Evolutionary conservation across 2,113 vertebrate species (phyloP).

Genomic region (Copsychus sechellarum): DNA sequence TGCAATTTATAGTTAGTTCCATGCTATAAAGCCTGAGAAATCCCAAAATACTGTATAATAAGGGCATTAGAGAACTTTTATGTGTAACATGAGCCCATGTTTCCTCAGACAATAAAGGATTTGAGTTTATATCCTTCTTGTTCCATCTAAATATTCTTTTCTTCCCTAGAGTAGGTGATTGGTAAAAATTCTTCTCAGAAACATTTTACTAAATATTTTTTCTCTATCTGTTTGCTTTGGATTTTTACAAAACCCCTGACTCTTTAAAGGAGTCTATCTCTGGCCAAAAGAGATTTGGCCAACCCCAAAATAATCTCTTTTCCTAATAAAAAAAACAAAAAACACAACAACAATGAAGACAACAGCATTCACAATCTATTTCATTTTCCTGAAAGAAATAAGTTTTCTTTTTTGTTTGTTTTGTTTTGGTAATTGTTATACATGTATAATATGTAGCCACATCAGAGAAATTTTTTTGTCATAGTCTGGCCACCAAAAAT

Average conservation of each 20-base stretch:
- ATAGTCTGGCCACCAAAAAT: background rate
- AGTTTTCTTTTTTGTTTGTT: background rate
- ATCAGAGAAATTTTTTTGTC: background rate
- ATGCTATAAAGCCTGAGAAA: background rate
- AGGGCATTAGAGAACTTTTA: background rate
- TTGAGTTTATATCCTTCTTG: background rate
- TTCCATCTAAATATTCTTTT: background rate
- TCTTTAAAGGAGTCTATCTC: background rate
- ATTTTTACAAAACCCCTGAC: background rate
- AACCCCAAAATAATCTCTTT: background rate
- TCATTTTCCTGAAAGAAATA: background rate
- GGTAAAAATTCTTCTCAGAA: background rate
- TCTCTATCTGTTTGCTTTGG: background rate
- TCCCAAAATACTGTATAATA: background rate
- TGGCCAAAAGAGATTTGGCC: background rate
- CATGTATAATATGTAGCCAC: background rate
- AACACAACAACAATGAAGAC: background rate
- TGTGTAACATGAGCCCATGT: background rate
- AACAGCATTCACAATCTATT: background rate
- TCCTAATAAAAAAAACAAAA: background rate
- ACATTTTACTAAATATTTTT: background rate
- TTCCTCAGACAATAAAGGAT: background rate
- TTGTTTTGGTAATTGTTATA: background rate
- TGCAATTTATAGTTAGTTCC: conserved; percentile 2
- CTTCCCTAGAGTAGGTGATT: background rate